Conservation (phyloP, 2,797 vertebrate species). For the Balearica regulorum region DNA sequence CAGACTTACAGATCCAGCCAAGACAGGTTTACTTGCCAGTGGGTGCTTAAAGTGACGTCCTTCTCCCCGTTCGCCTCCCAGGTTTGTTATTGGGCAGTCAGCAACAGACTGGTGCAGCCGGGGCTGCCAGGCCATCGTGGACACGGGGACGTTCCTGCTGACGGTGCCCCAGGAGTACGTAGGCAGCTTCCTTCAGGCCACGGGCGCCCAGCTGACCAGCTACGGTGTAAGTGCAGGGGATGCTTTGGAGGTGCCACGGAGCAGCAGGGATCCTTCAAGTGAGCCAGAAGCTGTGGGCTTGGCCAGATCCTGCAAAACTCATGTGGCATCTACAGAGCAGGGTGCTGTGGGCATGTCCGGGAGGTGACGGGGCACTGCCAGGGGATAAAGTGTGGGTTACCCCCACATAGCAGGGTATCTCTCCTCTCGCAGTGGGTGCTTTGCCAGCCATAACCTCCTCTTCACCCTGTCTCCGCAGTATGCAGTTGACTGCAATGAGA, state of each 20-base stretch:
- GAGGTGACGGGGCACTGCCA: background rate
- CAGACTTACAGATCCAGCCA: background rate
- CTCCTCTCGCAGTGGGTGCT: background rate
- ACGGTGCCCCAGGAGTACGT: slow-evolving; percentile 70
- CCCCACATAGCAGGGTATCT: rapidly evolving
- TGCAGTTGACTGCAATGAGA: slow-evolving; percentile 65
- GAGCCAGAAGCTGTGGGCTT: background rate
- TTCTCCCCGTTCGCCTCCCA: background rate
- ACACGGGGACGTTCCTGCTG: slow-evolving; percentile 78
- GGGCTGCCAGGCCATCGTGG: slow-evolving; percentile 82
- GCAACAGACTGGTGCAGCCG: slow-evolving; percentile 67
- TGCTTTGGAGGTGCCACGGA: rapidly evolving
- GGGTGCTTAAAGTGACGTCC: background rate
- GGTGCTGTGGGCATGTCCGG: background rate
- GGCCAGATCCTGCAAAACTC: background rate
- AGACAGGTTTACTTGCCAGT: background rate
- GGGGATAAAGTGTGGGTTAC: background rate
- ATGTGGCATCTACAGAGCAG: rapidly evolving
- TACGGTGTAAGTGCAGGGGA: slow-evolving; percentile 54
- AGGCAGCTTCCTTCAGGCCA: slow-evolving; percentile 51
- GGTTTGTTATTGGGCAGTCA: slow-evolving; percentile 69
- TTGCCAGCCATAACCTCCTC: background rate
- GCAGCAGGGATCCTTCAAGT: background rate
- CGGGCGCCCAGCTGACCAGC: slow-evolving; percentile 72
- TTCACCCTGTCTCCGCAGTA: slow-evolving; percentile 59